Base-by-base conservation (phyloP, 2,797 vertebrate genomes). In the Cryptoblepharus egeriae region DNA sequence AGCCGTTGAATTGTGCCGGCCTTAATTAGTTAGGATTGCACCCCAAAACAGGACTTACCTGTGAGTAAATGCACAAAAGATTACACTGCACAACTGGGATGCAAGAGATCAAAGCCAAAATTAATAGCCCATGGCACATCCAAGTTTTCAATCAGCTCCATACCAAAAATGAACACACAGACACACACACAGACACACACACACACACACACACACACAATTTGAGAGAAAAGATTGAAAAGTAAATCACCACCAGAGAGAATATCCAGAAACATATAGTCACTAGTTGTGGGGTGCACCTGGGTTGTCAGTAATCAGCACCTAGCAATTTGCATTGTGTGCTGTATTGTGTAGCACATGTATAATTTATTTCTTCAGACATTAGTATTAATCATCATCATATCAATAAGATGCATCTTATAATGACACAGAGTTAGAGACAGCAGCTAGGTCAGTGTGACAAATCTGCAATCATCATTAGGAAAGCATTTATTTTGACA, bases 321-420 rank as follows among this genome's bases (percentile, higher is more conserved):
- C 52, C 63, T 77, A 73, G 58, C 70, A 84, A 92, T 77, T 63
- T 82, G 57, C 74, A 76, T 85, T 20, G 58, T 86, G 39, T 70
- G 85, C 84, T 78, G 75, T 73, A 86, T 52, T 13, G 32, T 71
- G 65, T 9, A 3, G 87, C 79, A 75, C 91, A 77, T 57, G 77
- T 79, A 90, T 93, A 86, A 85, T 7, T 80, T 90, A 93, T 93
- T 91, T 90, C 82, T 92, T 91, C 76, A 82, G 52, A 0, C 87
- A 85, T 90, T 88, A 91, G 84, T 91, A 74, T 74, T 88, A 85
- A 90, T 91, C 85, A 87, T 49, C 49, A 85, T 85, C 88, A 61
- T 91, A 90, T 79, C 92, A 88, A 85, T 91, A 49, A 89, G 85
- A 87, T 73, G 3, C 26, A 80, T 88, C 72, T 92, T 94, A 94